Evolutionary conservation across 1,140 invertebrate species (phyloP), one percentile per base, ranked within the genome.

Genomic region (Drosophila parvula): DNA sequence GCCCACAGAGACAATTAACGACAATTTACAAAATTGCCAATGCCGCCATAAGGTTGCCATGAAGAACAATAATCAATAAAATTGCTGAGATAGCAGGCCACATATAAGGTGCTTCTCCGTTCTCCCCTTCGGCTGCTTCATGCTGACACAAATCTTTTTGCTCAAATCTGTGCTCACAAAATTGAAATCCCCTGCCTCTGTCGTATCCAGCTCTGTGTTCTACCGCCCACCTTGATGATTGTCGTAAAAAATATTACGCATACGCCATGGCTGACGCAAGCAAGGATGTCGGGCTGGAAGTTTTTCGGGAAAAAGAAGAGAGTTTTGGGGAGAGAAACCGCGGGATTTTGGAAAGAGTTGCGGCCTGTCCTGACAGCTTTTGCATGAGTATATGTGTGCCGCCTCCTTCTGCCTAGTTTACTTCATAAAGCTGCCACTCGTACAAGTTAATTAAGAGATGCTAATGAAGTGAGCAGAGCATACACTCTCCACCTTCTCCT

Each of bases 241-340:
- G 68, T 89, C 73, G 83, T 78, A 78, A 83, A 86, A 84, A 85
- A 88, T 88, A 89, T 89, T 88, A 81, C 84, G 84, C 84, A 88
- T 84, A 89, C 84, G 80, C 78, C 79, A 79, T 64, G 80, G 69
- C 79, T 83, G 83, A 86, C 82, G 74, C 64, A 78, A 68, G 64
- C 68, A 55, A 55, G 18, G 38, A 67, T 69, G 32, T 43, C 30
- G 70, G 50, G 45, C 55, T 58, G 69, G 60, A 65, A 68, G 47
- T 74, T 61, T 57, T 28, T 48, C 38, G 47, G 56, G 30, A 3
- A 8, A 30, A 8, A 30, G 30, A 30, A 30, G 30, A 30, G 30
- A 2, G 30, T 30, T 2, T 30, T 3, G 5, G 0, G 60, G 44
- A 32, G 51, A 41, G 58, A 63, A 83, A 71, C 67, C 69, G 45